Evolutionary conservation across 2,797 vertebrate species (phyloP).

Genomic region (Rhodeus uyekii): DNA sequence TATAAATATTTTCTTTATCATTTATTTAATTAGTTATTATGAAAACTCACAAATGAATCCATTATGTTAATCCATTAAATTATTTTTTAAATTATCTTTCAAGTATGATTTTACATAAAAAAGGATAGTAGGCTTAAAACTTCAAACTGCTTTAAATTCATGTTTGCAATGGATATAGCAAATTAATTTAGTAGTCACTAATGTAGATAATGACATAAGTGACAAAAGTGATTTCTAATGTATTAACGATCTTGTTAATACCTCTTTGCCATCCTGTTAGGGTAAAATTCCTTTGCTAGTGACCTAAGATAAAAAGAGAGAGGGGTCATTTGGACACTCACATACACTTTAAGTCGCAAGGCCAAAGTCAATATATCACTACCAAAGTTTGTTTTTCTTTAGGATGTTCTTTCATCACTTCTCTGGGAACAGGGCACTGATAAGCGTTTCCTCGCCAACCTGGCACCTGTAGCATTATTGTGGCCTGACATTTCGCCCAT

Average conservation of each 20-base stretch:
- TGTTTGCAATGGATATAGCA: neutral
- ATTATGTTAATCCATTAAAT: neutral
- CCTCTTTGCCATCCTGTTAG: neutral
- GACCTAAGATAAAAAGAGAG: neutral
- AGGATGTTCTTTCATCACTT: slow-evolving; percentile 36
- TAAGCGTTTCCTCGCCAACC: slow-evolving; percentile 61
- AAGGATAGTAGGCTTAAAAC: neutral
- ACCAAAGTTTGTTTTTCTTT: slow-evolving; percentile 27
- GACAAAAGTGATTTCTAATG: neutral
- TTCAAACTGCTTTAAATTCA: neutral
- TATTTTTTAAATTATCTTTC: no score
- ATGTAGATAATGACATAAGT: neutral
- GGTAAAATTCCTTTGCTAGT: neutral
- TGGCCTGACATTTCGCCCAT: slow-evolving; percentile 63
- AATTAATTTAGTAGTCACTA: neutral
- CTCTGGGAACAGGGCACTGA: slow-evolving; percentile 48
- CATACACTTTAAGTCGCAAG: neutral
- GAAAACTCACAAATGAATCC: neutral
- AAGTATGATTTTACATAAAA: neutral
- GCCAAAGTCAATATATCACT: slow-evolving; percentile 3
- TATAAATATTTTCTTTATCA: neutral
- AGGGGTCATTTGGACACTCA: neutral
- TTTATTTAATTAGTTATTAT: neutral
- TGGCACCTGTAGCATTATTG: slow-evolving; percentile 71
- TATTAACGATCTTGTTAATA: neutral